These are phyloP conservation scores for Urocitellus parryii DNA, from an alignment of 2,113 vertebrate species.

Conservation along the genomic window DNA sequence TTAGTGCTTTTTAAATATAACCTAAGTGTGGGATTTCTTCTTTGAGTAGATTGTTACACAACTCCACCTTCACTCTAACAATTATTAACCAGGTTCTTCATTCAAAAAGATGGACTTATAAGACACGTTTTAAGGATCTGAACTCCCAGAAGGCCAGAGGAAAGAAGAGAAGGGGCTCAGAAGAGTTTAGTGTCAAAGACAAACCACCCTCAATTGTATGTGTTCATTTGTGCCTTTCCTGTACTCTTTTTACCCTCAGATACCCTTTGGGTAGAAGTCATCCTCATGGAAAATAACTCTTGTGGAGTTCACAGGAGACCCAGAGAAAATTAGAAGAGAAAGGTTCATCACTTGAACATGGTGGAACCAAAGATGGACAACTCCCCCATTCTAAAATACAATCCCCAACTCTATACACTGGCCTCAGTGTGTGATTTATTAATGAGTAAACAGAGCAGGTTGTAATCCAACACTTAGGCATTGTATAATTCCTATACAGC, in stretches of 20 bases:
- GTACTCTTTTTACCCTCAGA: neutral
- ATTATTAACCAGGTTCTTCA: neutral
- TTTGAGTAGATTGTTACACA: neutral
- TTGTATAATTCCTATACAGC: neutral
- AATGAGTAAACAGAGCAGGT: neutral
- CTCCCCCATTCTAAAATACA: neutral
- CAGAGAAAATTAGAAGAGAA: neutral
- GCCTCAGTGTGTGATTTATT: neutral
- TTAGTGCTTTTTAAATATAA: neutral
- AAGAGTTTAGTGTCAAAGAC: neutral
- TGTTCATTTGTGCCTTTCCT: neutral
- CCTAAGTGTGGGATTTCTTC: neutral
- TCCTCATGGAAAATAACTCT: neutral
- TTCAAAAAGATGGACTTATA: neutral
- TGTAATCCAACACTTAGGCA: neutral
- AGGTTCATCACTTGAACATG: neutral
- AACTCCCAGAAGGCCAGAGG: neutral
- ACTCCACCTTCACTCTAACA: neutral
- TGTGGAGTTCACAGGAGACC: neutral
- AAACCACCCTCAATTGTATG: accelerated
- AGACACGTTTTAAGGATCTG: neutral
- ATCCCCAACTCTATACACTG: neutral
- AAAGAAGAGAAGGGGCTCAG: neutral
- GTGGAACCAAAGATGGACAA: neutral
- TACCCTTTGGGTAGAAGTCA: neutral